A percentile compares a stretch with the other conserved stretches of the same genome.
Evolutionary conservation across 2,888 invertebrate genomes (phyloP).

Genomic region (Drosophila ustulata): DNA sequence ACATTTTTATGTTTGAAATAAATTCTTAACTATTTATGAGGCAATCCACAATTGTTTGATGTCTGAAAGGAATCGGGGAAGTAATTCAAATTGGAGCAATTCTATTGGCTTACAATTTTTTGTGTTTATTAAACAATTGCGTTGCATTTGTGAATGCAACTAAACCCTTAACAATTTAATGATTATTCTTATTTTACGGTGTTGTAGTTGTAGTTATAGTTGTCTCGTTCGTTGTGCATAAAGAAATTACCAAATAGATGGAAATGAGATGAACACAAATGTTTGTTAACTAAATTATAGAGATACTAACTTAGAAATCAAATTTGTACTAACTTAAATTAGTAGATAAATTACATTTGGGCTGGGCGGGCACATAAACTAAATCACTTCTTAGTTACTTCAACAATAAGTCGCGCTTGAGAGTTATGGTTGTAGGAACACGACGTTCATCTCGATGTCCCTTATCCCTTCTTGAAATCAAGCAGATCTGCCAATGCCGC

Average conservation of each 20-base stretch:
- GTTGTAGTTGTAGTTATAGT: not conserved
- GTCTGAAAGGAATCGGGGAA: not conserved
- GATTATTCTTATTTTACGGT: conserved; percentile 7
- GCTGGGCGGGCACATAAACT: conserved; percentile 49
- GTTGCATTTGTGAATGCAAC: conserved; percentile 45
- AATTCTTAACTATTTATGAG: conserved; percentile 58
- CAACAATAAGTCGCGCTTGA: conserved; percentile 38
- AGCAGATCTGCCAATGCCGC: conserved; percentile 80
- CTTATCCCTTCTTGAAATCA: conserved; percentile 83
- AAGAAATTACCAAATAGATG: conserved; percentile 4
- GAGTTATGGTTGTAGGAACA: conserved; percentile 21
- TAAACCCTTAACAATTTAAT: conserved; percentile 46
- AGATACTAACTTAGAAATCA: conserved; percentile 52
- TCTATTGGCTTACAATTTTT: conserved; percentile 9
- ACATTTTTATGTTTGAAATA: conserved; percentile 56
- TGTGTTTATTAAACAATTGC: conserved; percentile 52
- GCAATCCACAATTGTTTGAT: conserved; percentile 3
- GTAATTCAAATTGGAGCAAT: not conserved
- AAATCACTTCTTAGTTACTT: conserved; percentile 55
- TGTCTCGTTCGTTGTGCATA: conserved; percentile 9
- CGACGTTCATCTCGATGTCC: not conserved
- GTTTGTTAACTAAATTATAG: conserved; percentile 35
- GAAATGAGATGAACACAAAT: conserved; percentile 59
- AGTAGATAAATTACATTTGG: conserved; percentile 64
- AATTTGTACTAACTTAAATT: conserved; percentile 76